These are phyloP conservation scores for Delphinus delphis DNA, from an alignment of 2,113 vertebrate genomes.

Conservation along the genomic window DNA sequence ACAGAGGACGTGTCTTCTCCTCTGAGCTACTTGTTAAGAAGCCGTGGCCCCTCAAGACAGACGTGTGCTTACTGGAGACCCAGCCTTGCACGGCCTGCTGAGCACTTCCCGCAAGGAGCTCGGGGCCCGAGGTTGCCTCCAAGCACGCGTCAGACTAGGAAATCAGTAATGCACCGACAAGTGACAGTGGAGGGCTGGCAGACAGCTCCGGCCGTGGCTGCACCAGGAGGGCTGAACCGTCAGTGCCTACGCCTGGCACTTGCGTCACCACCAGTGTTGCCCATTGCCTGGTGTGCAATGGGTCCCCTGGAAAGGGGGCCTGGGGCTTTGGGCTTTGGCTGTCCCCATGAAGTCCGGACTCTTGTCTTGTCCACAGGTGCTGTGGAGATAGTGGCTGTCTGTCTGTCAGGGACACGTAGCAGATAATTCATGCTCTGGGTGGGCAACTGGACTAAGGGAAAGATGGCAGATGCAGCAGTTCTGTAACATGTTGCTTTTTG, in stretches of 20 bases:
- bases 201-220: not conserved
- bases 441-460: not conserved
- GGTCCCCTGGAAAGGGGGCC: not conserved
- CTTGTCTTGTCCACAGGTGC: not conserved
- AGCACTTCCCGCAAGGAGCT: not conserved
- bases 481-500: not conserved
- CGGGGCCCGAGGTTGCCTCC: not conserved
- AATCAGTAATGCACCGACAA: not conserved
- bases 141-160: conserved; percentile 39
- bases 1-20: not conserved
- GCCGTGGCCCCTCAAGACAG: not conserved
- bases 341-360: fast-evolving
- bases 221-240: not conserved
- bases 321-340: not conserved
- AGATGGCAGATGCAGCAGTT: not conserved
- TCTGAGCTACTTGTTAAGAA: not conserved
- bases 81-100: not conserved
- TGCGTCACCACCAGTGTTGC: not conserved
- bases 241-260: not conserved
- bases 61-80: not conserved
- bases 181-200: not conserved
- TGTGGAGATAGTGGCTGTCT: not conserved
- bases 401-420: fast-evolving
- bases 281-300: fast-evolving
- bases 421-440: not conserved